phyloP scores from a whole-genome alignment of 1,140 invertebrate species.

The Hormaphis cornu region DNA sequence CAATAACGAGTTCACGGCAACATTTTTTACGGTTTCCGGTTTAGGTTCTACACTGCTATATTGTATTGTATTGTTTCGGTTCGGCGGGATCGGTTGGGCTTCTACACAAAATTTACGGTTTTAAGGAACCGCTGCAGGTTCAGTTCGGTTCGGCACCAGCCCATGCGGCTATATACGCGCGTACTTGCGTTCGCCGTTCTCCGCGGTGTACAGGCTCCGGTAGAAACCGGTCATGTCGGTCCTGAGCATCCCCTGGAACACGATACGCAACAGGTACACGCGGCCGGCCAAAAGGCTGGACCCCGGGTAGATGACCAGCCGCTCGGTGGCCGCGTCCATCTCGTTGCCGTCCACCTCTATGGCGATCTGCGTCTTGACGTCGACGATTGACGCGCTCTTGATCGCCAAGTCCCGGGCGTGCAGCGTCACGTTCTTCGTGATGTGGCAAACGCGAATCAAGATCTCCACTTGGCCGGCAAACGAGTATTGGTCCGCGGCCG shows the following conservation, averaged over 20 bases:
- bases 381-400: neutral
- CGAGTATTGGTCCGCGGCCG: neutral
- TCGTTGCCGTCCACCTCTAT: neutral
- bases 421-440: neutral
- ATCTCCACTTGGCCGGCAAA: slow-evolving; percentile 3
- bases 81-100: too few relatives aligned
- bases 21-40: too few relatives aligned
- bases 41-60: too few relatives aligned
- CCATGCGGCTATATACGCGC: neutral
- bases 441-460: neutral
- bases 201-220: slow-evolving; percentile 17
- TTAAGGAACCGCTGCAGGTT: too few relatives aligned
- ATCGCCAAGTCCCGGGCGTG: neutral
- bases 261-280: slow-evolving; percentile 24
- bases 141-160: too few relatives aligned
- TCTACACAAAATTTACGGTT: too few relatives aligned
- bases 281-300: neutral
- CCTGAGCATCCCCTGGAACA: slow-evolving; percentile 28
- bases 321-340: neutral
- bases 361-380: neutral
- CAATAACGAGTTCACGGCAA: too few relatives aligned
- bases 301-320: neutral
- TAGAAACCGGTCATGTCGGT: slow-evolving; percentile 35
- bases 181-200: slow-evolving; percentile 37
- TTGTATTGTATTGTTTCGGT: too few relatives aligned